Conservation (phyloP, 2,797 vertebrate genomes). For the Neoniphon sammara region DNA sequence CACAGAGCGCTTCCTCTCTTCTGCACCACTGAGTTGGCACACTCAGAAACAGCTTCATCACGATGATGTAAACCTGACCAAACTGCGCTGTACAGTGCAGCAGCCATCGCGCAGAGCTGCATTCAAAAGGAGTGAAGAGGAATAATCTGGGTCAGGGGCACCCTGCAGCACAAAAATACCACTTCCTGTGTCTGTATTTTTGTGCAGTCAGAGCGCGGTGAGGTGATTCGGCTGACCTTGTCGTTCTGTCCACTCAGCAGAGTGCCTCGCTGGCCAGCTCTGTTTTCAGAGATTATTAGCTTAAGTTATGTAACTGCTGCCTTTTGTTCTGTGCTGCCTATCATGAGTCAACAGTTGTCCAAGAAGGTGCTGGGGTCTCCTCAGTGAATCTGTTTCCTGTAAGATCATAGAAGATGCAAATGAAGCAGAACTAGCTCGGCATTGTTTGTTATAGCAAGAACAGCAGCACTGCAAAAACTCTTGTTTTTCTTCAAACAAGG, state of each 20-base stretch:
- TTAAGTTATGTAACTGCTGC: conserved; percentile 34
- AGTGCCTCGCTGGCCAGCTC: background rate
- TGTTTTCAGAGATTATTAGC: conserved; percentile 31
- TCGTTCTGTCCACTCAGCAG: conserved; percentile 33
- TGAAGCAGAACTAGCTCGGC: background rate
- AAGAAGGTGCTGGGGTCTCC: conserved; percentile 28
- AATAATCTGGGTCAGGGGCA: conserved; percentile 25
- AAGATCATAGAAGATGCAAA: background rate
- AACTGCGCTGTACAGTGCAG: no score
- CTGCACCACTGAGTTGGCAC: conserved; percentile 11
- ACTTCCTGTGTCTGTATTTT: background rate
- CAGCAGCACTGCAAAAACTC: no score
- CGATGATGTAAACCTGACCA: no score
- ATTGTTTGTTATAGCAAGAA: background rate
- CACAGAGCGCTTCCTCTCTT: background rate
- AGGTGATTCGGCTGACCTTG: conserved; percentile 34
- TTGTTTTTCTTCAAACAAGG: no score
- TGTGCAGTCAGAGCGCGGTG: background rate
- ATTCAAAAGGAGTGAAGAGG: no score
- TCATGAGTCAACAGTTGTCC: conserved; percentile 42
- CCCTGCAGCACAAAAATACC: background rate
- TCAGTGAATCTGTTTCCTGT: conserved; percentile 33
- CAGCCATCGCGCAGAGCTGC: no score
- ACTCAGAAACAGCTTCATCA: background rate
- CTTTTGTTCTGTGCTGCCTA: conserved; percentile 30